Evolutionary conservation across 1,140 invertebrate species (phyloP).

Genomic region (Anoplolepis gracilipes): DNA sequence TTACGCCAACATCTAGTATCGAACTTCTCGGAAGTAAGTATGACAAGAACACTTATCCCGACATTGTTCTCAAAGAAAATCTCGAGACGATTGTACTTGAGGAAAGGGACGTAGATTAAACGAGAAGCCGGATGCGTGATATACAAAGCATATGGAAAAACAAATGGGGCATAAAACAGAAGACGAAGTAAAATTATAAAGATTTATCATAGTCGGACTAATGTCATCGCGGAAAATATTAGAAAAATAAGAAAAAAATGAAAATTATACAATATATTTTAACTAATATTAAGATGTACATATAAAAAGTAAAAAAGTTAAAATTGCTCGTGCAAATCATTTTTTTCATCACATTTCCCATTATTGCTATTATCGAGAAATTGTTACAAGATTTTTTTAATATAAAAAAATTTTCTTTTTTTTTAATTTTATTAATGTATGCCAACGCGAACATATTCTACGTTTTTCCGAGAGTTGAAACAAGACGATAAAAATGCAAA

Average conservation of each 20-base stretch:
- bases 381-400: neutral
- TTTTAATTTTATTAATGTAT: too few species aligned
- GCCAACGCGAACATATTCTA: neutral
- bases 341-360: neutral
- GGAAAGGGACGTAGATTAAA: conserved; percentile 44
- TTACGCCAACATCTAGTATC: conserved; percentile 41
- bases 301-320: too few species aligned
- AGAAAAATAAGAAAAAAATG: neutral
- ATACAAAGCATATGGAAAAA: conserved; percentile 33
- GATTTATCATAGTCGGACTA: neutral
- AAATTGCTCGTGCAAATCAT: neutral
- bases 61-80: conserved; percentile 39
- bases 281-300: neutral
- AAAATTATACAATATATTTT: too few species aligned
- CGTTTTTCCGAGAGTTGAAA: conserved; percentile 1
- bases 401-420: neutral
- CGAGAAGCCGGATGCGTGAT: conserved; percentile 34
- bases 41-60: conserved; percentile 21
- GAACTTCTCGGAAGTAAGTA: conserved; percentile 33
- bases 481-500: conserved; percentile 24
- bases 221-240: neutral
- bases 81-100: conserved; percentile 13
- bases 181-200: neutral
- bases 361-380: neutral
- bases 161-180: neutral